Evolutionary conservation across 2,888 invertebrate species (phyloP).

Genomic region (Perithous albicinctus): DNA sequence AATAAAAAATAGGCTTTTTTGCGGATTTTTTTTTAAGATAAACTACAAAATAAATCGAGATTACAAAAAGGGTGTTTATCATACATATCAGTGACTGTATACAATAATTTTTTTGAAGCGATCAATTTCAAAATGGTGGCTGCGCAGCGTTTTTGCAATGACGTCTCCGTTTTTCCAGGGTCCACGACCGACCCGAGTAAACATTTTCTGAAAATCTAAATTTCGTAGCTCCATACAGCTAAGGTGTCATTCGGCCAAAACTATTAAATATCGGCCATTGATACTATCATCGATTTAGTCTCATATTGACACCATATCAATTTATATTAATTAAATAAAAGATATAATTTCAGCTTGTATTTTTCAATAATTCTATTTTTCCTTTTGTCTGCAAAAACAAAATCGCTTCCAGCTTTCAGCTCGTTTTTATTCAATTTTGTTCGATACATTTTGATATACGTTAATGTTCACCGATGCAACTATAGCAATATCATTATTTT

Average conservation of each 20-base stretch:
- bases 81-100: constrained; percentile 18
- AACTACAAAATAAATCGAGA: constrained; percentile 18
- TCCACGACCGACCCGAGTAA: too few relatives aligned
- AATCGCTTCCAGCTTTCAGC: too few relatives aligned
- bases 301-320: too few relatives aligned
- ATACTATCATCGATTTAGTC: too few relatives aligned
- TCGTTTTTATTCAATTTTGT: constrained; percentile 1
- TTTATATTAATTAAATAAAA: background rate
- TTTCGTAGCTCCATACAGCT: too few relatives aligned
- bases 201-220: too few relatives aligned
- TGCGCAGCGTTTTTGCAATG: constrained; percentile 22
- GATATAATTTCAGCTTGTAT: background rate
- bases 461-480: constrained; percentile 10
- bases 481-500: constrained; percentile 22
- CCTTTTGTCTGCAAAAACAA: too few relatives aligned
- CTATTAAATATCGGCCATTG: too few relatives aligned
- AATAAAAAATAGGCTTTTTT: too few relatives aligned
- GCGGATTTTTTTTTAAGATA: constrained; percentile 18
- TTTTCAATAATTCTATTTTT: too few relatives aligned
- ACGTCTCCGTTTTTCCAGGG: constrained; percentile 53
- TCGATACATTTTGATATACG: background rate
- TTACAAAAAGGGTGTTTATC: constrained; percentile 25
- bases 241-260: too few relatives aligned
- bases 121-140: constrained; percentile 25
- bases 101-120: constrained; percentile 34